phyloP scores from a whole-genome alignment of 2,113 vertebrate genomes.

The Axis porcinus region DNA sequence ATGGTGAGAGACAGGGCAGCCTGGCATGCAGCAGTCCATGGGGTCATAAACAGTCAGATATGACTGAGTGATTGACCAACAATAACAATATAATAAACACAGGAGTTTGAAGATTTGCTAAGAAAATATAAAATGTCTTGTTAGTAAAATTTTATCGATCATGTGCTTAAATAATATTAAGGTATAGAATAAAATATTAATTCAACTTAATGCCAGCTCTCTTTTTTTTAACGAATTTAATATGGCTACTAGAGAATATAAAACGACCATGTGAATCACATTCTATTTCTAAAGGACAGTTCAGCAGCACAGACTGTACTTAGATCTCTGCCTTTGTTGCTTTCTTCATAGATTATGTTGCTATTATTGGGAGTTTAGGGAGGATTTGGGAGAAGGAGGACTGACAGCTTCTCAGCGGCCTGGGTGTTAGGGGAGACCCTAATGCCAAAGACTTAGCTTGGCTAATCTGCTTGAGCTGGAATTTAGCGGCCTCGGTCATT shows the following conservation, averaged over 20 bases:
- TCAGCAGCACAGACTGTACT: background rate
- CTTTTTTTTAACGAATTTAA: background rate
- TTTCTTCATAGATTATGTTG: slow-evolving; percentile 19
- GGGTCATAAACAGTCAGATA: background rate
- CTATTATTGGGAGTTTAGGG: slow-evolving; percentile 20
- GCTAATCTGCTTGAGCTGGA: slow-evolving; percentile 75
- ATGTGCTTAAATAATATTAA: background rate
- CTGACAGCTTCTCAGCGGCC: background rate
- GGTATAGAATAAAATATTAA: background rate
- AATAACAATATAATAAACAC: background rate
- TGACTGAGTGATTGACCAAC: background rate
- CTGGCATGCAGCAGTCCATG: background rate
- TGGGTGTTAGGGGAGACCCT: slow-evolving; percentile 21
- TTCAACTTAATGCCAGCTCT: background rate
- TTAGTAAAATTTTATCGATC: background rate
- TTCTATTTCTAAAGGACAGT: background rate
- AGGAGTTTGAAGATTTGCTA: background rate
- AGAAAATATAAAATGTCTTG: background rate
- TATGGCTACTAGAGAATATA: background rate
- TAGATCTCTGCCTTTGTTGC: background rate
- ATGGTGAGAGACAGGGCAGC: background rate
- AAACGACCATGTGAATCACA: background rate
- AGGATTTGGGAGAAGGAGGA: slow-evolving; percentile 35
- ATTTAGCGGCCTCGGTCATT: slow-evolving; percentile 69
- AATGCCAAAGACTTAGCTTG: slow-evolving; percentile 31